Evolutionary conservation across 2,113 vertebrate genomes (phyloP).

Genomic region (Dipodomys ordii): DNA sequence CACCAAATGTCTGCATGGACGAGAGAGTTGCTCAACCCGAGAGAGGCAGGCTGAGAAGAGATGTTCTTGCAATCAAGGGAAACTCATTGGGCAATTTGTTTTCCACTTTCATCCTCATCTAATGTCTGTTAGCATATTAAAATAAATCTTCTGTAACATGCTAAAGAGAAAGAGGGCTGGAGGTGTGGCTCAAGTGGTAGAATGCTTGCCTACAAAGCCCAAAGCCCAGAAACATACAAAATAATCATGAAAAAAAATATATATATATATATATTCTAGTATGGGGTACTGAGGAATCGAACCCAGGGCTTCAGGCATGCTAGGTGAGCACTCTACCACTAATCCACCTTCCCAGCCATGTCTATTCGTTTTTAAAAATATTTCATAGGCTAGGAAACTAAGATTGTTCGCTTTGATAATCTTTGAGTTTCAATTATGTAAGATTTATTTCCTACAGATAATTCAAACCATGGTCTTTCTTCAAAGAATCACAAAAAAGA

Average conservation of each 20-base stretch:
- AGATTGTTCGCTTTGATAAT: neutral
- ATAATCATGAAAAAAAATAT: too few relatives aligned
- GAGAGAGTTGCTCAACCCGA: neutral
- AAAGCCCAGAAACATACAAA: too few relatives aligned
- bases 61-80: slow-evolving; percentile 43
- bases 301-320: too few relatives aligned
- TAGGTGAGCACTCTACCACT: too few relatives aligned
- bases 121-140: neutral
- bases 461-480: slow-evolving; percentile 35
- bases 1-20: too few relatives aligned
- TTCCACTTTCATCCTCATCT: slow-evolving; percentile 23
- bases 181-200: too few relatives aligned
- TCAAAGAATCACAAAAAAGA: slow-evolving; percentile 25
- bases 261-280: too few relatives aligned
- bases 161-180: neutral
- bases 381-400: neutral
- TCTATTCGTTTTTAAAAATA: neutral
- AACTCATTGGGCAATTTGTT: neutral
- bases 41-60: neutral
- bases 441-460: slow-evolving; percentile 31
- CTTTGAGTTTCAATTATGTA: slow-evolving; percentile 13
- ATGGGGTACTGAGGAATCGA: too few relatives aligned
- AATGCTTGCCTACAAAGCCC: too few relatives aligned
- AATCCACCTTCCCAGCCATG: too few relatives aligned
- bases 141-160: neutral